Conservation (phyloP, 2,888 invertebrate genomes). For the Tenthredo scrophulariae region DNA sequence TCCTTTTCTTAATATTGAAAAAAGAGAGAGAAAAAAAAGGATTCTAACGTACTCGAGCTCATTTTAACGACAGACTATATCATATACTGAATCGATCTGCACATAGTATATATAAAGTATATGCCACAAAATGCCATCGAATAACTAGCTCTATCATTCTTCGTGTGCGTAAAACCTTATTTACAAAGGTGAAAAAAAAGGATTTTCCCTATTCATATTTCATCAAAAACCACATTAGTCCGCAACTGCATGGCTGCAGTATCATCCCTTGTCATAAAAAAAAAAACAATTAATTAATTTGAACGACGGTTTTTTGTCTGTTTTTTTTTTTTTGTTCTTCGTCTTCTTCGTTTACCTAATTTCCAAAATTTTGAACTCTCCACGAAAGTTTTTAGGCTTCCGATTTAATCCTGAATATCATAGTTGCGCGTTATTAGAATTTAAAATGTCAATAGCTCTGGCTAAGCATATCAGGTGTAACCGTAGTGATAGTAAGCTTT, state of each 20-base stretch:
- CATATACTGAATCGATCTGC: not conserved
- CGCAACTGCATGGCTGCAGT: not conserved
- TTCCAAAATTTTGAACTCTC: not conserved
- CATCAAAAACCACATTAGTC: not conserved
- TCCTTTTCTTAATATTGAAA: not conserved
- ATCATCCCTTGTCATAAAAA: not conserved
- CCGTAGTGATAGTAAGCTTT: conserved; percentile 63
- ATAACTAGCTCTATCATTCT: not conserved
- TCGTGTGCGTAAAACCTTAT: conserved; percentile 41
- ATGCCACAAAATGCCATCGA: not conserved
- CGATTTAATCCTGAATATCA: not conserved
- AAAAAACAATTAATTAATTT: not conserved
- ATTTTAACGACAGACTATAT: not conserved
- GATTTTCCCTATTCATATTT: not conserved
- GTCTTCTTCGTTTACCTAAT: not conserved
- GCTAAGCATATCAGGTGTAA: conserved; percentile 62
- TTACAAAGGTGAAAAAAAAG: conserved; percentile 23
- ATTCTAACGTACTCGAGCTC: not conserved
- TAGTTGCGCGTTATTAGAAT: conserved; percentile 22
- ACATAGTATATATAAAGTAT: not conserved
- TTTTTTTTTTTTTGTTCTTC: not conserved
- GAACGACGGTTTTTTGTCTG: not conserved
- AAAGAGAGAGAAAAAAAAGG: not conserved
- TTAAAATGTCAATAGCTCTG: conserved; percentile 52
- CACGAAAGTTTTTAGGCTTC: not conserved